Base-by-base conservation (phyloP, 2,113 vertebrate species). In the Melanotaenia duboulayi region DNA sequence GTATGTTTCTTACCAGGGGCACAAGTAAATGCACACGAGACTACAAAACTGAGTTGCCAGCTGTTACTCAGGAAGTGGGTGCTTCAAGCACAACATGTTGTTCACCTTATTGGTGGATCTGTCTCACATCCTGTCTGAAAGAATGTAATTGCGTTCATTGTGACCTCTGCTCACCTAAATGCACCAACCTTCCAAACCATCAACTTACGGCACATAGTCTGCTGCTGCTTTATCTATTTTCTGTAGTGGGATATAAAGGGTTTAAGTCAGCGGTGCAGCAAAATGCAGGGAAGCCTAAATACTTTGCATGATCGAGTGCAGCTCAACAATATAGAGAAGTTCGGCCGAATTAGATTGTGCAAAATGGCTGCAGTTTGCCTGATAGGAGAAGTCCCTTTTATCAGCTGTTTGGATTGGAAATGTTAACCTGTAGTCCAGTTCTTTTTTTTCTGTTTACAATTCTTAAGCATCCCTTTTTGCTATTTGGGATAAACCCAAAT, bases 61-160 rank as follows among this genome's bases (percentile, higher is more conserved):
- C 37, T 65, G 20, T 42, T 65, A 54, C 24, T 65, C 69, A 87
- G 85, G 76, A 87, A 80, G 58, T 71, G 37, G 39, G 11, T 67
- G 3, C 12, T 42, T 67, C 16, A 46, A 71, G 56, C 12, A 3
- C 14, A 28, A 61, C 16, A 12, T 35, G 1, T n/a, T 11, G 11
- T 4, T 1, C 22, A 46, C 2, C 8, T 16, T 24, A 4, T 20
- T 10, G 32, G n/a, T 20, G 11, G 19, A 12, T 17, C 44, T 48
- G 4, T 48, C 12, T 7, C 11, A 22, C 17, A 0, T 2, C 13
- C 22, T 28, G 22, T 46, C 44, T n/a, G 4, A 19, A 52, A 22
- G 14, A 42, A 28, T 0, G 8, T 42, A 5, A 35, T 40, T 57
- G 2, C n/a, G 48, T 42, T 4, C 35, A 25, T 20, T 65, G 24